Evolutionary conservation across 2,797 vertebrate species (phyloP).

Genomic region (Rhinogobio ventralis): DNA sequence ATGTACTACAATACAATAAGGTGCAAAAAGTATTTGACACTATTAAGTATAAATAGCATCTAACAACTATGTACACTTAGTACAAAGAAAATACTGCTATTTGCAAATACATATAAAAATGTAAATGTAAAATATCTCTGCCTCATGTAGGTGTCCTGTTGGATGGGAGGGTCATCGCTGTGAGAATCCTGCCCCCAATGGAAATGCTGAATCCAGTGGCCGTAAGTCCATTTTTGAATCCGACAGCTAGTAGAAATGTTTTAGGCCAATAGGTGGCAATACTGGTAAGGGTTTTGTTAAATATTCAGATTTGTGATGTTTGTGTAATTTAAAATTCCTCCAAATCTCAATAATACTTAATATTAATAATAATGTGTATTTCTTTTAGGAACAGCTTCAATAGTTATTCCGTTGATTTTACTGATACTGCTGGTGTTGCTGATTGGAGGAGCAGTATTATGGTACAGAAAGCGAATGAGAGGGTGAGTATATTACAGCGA

Average conservation of each 20-base stretch:
- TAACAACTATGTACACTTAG: too few relatives aligned
- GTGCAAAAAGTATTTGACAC: too few relatives aligned
- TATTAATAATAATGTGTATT: background rate
- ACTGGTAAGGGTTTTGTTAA: background rate
- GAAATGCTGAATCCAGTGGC: constrained; percentile 69
- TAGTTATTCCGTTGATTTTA: constrained; percentile 85
- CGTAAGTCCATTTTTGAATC: constrained; percentile 75
- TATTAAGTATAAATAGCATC: too few relatives aligned
- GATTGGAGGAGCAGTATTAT: constrained; percentile 81
- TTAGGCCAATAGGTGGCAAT: background rate
- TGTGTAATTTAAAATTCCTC: background rate
- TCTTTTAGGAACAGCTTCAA: constrained; percentile 84
- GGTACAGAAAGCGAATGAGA: constrained; percentile 91
- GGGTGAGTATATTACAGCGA: constrained; percentile 80
- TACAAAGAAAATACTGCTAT: too few relatives aligned
- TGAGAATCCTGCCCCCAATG: constrained; percentile 70
- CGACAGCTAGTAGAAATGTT: background rate
- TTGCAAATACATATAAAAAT: background rate
- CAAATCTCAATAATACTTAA: background rate
- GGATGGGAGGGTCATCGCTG: constrained; percentile 85
- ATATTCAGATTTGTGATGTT: background rate
- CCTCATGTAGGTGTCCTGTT: constrained; percentile 78
- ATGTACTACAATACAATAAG: too few relatives aligned
- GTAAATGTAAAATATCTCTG: background rate
- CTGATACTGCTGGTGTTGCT: constrained; percentile 85